Base-by-base conservation (phyloP, 2,888 invertebrate species). In the Campoplex nolae region DNA sequence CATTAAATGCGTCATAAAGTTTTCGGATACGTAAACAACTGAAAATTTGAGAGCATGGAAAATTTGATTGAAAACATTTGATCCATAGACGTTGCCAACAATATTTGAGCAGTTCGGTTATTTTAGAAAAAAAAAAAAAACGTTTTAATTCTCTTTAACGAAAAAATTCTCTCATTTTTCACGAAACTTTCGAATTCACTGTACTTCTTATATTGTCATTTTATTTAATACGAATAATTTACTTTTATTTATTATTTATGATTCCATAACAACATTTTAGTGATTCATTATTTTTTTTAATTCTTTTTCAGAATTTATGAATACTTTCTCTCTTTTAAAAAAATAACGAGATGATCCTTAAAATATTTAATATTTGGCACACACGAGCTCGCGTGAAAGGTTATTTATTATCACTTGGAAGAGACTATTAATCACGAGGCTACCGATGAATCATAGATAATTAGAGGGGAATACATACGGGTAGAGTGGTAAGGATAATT, bases 371-470 rank as follows among this genome's bases (percentile, higher is more conserved):
- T 32, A 32, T 16, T 1, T 3, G 6, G 32, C 7, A 58, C 74
- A 70, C 67, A 42, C 73, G 67, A 71, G 38, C 35, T 54, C 28
- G 9, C 38, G 65, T 38, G 56, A 68, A 77, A 73, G 68, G 73
- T 70, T 78, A 85, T 82, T 68, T 85, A 68, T 78, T 82, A 82
- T 85, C 85, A 58, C 67, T 58, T 54, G 74, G 58, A 58, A 78
- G 74, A 68, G 68, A 78, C 77, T 74, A 85, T 82, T 85, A 74
- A 85, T 82, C 58, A 51, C 42, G 62, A 58, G 68, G 54, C 67
- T 77, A 78, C 51, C 82, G 68, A 82, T 82, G 82, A 85, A 82
- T 82, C 85, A 75, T 82, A 74, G 85, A 81, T 85, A 81, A 85
- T 85, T 77, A 73, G 74, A 58, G 68, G 77, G 68, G 68, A 35